A percentile compares a stretch with the other conserved stretches of the same genome.
phyloP scores from a whole-genome alignment of 2,888 invertebrate genomes.

The Erebia aethiops region DNA sequence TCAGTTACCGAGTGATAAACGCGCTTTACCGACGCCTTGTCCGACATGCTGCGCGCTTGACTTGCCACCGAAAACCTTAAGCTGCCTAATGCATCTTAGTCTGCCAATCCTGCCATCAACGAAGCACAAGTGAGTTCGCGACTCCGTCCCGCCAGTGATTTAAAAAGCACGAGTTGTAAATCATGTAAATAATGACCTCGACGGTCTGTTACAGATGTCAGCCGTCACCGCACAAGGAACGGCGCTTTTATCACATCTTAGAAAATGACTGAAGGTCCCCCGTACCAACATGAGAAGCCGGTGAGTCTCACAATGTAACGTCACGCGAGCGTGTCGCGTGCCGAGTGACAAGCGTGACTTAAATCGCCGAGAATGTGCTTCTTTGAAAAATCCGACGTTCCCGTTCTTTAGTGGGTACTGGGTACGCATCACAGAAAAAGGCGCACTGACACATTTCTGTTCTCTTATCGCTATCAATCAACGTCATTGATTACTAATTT shows the following conservation, averaged over 20 bases:
- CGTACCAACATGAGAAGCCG: constrained; percentile 72
- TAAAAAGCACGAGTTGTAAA: no score
- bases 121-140: constrained; percentile 69
- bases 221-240: constrained; percentile 75
- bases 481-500: constrained; percentile 13
- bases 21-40: constrained; percentile 66
- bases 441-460: constrained; percentile 23
- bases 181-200: constrained; percentile 61
- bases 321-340: constrained; percentile 29
- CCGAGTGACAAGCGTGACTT: constrained; percentile 42
- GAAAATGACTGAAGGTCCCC: constrained; percentile 80
- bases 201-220: constrained; percentile 77
- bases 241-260: constrained; percentile 80
- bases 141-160: constrained; percentile 11
- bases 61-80: constrained; percentile 59
- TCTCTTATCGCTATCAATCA: constrained; percentile 37
- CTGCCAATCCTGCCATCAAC: constrained; percentile 50
- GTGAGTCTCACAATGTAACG: constrained; percentile 58
- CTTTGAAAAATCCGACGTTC: constrained; percentile 31
- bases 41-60: constrained; percentile 67
- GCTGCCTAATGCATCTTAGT: constrained; percentile 74
- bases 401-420: constrained; percentile 18
- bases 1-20: constrained; percentile 67
- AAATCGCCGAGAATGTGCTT: constrained; percentile 25
- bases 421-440: background rate